Base-by-base conservation (phyloP, 2,797 vertebrate species). In the Micropoecilia bifurca region DNA sequence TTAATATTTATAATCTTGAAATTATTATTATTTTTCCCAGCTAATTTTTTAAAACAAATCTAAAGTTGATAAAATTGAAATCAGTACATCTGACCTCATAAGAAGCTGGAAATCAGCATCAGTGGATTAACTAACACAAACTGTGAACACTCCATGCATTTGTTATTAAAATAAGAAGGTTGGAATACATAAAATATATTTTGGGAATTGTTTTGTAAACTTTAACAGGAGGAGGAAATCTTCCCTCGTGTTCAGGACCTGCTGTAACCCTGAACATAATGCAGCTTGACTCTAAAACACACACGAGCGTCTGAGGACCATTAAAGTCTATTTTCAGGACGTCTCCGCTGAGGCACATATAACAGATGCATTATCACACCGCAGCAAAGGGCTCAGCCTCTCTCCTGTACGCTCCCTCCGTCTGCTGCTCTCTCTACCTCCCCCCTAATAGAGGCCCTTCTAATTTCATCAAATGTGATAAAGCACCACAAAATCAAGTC, bases 381-480 rank as follows among this genome's bases (percentile, higher is more conserved):
- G 78, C 68, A 48, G 73, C 73, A 76, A 76, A 77, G 77, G 81
- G 77, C 76, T 85, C 74, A 76, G 79, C 50, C 78, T 77, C 82
- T 85, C 79, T 80, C n/a, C 66, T 48, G 55, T 57, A 45, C 6
- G 16, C 80, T 77, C 81, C 53, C 83, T 80, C 85, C 22, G 72
- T 48, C 80, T 57, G 28, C 68, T 74, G 85, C 73, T 68, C 74
- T 80, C 83, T 85, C 83, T 83, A 53, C 73, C 83, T 90, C 86
- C 68, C 69, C 83, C 83, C 82, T 33, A 28, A 66, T 78, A 80
- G 85, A 88, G 78, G 81, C 79, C 73, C 75, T 87, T 79, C 85
- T 95, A 93, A 95, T 95, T 94, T 93, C 91, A 96, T 96, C 95
- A 95, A 91, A 79, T 87, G 90, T 93, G 93, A 95, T 95, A 95